Evolutionary conservation across 2,113 vertebrate species (phyloP).

Genomic region (Ciconia stormi): DNA sequence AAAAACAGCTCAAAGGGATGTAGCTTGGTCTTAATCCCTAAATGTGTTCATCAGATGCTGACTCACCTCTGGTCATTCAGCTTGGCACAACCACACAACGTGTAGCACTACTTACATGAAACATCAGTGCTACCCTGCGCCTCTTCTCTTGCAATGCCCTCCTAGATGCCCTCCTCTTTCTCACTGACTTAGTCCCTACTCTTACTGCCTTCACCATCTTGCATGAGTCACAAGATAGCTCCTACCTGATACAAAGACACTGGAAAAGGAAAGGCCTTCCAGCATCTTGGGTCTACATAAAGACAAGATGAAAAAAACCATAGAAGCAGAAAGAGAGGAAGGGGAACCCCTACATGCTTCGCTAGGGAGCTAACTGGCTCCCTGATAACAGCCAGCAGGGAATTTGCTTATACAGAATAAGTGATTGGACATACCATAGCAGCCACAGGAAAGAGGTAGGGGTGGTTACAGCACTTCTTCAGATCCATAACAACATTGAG

Average conservation of each 20-base stretch:
- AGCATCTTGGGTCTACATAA: not conserved
- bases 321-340: not conserved
- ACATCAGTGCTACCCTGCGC: not conserved
- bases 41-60: not conserved
- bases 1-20: not conserved
- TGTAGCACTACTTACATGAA: not conserved
- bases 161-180: not conserved
- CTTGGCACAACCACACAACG: not conserved
- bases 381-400: not conserved
- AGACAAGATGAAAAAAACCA: not conserved
- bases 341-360: not conserved
- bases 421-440: constrained; percentile 80
- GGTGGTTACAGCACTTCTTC: constrained; percentile 98
- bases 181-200: not conserved
- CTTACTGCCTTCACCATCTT: not conserved
- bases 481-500: constrained; percentile 98
- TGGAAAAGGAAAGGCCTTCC: not conserved
- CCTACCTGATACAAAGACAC: not conserved
- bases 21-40: not conserved
- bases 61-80: not conserved
- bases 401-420: not conserved
- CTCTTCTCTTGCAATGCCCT: not conserved
- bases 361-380: not conserved
- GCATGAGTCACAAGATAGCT: not conserved
- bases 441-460: constrained; percentile 95